These are phyloP conservation scores for Periparus ater DNA, from an alignment of 2,797 vertebrate species.

Conservation along the genomic window DNA sequence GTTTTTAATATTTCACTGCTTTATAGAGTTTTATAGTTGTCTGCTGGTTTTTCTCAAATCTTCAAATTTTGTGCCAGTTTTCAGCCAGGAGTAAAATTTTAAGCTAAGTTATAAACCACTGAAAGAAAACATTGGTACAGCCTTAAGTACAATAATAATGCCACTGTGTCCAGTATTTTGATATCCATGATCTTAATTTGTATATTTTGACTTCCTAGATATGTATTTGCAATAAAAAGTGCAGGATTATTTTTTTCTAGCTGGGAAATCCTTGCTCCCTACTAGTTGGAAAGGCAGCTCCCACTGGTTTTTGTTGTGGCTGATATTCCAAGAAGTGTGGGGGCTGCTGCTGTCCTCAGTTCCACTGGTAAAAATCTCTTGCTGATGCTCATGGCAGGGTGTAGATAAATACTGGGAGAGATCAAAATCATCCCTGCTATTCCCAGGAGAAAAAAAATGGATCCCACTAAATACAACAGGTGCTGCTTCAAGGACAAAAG, in stretches of 20 bases:
- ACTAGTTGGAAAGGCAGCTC: not conserved
- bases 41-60: conserved; percentile 54
- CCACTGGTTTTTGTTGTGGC: not conserved
- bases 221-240: not conserved
- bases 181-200: conserved; percentile 18
- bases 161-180: conserved; percentile 36
- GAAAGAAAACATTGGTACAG: conserved; percentile 46
- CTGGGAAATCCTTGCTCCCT: not conserved
- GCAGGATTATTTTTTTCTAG: not conserved
- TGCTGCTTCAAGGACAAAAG: not conserved
- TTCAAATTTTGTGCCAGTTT: conserved; percentile 60
- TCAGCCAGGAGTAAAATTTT: conserved; percentile 36
- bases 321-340: not conserved
- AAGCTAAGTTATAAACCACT: conserved; percentile 54
- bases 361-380: not conserved
- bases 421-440: not conserved
- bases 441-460: not conserved
- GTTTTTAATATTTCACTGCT: conserved; percentile 52
- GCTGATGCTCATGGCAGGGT: not conserved
- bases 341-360: not conserved
- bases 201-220: conserved; percentile 30
- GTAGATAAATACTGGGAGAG: not conserved
- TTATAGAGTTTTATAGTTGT: conserved; percentile 40
- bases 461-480: not conserved
- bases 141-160: conserved; percentile 31